phyloP scores from a whole-genome alignment of 2,113 vertebrate genomes.

The Gobius niger region DNA sequence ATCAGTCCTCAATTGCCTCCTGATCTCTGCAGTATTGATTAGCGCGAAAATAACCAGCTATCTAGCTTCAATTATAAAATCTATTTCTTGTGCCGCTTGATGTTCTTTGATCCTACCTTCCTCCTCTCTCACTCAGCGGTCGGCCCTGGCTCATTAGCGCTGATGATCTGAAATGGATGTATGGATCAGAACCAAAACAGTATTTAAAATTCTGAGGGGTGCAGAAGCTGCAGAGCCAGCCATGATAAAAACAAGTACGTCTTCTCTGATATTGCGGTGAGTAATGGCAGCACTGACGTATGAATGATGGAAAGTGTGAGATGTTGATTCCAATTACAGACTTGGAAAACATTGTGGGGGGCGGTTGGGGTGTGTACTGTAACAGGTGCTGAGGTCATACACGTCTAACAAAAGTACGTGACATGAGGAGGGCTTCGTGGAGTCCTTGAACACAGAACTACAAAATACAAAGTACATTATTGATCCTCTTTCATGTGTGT shows the following conservation, averaged over 20 bases:
- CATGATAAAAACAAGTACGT: constrained; percentile 43
- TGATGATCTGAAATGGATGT: constrained; percentile 61
- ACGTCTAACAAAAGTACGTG: background rate
- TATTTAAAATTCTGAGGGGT: constrained; percentile 62
- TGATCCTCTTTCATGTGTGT: too few relatives aligned
- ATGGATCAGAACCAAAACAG: constrained; percentile 54
- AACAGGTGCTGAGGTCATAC: background rate
- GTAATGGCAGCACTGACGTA: constrained; percentile 25
- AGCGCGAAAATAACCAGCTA: constrained; percentile 39
- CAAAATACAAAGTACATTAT: too few relatives aligned
- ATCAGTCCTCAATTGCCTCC: constrained; percentile 15
- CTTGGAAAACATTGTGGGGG: background rate
- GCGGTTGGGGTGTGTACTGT: too few relatives aligned
- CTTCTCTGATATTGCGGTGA: constrained; percentile 43
- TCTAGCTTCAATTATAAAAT: constrained; percentile 47
- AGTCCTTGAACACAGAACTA: too few relatives aligned
- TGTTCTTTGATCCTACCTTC: constrained; percentile 48
- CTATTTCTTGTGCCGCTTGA: constrained; percentile 37
- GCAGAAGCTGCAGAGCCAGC: constrained; percentile 30
- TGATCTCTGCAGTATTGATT: constrained; percentile 21
- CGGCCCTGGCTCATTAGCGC: constrained; percentile 57
- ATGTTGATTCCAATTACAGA: constrained; percentile 28
- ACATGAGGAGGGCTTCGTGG: background rate
- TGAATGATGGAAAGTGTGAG: constrained; percentile 31
- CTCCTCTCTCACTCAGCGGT: constrained; percentile 31